Evolutionary conservation across 2,888 invertebrate species (phyloP).

Genomic region (Luffia ferchaultella): DNA sequence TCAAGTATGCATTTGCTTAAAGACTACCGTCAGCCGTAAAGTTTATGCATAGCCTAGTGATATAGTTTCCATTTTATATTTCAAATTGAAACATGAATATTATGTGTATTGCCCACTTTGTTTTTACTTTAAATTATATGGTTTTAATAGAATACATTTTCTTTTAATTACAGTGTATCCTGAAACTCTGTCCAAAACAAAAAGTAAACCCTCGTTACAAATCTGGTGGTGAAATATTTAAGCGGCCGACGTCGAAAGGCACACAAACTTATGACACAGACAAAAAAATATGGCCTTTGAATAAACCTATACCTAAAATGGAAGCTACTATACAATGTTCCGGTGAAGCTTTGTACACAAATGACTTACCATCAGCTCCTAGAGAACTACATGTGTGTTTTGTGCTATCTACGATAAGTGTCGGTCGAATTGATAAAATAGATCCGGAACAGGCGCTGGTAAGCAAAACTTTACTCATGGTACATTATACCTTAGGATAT

Average conservation of each 20-base stretch:
- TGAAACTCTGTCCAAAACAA: conserved; percentile 53
- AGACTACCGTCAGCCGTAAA: too few species aligned
- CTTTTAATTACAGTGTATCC: conserved; percentile 46
- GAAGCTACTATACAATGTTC: conserved; percentile 72
- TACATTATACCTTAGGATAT: too few species aligned
- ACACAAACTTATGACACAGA: conserved; percentile 77
- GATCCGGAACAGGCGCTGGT: conserved; percentile 71
- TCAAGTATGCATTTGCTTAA: too few species aligned
- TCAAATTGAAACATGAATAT: too few species aligned
- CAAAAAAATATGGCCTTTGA: conserved; percentile 74
- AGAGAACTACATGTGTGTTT: conserved; percentile 75
- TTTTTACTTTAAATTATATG: background rate
- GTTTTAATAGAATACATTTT: background rate
- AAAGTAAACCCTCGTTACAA: conserved; percentile 44
- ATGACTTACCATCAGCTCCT: conserved; percentile 62
- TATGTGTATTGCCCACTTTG: too few species aligned
- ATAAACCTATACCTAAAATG: conserved; percentile 75
- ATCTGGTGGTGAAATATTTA: conserved; percentile 61
- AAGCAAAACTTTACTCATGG: too few species aligned
- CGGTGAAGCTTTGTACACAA: conserved; percentile 73
- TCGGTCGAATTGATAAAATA: conserved; percentile 64
- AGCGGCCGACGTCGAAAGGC: conserved; percentile 72
- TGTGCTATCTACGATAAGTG: conserved; percentile 59
- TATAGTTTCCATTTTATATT: too few species aligned
- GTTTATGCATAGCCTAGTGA: too few species aligned